Conservation (phyloP, 2,888 invertebrate species). For the Tridacna crocea region DNA sequence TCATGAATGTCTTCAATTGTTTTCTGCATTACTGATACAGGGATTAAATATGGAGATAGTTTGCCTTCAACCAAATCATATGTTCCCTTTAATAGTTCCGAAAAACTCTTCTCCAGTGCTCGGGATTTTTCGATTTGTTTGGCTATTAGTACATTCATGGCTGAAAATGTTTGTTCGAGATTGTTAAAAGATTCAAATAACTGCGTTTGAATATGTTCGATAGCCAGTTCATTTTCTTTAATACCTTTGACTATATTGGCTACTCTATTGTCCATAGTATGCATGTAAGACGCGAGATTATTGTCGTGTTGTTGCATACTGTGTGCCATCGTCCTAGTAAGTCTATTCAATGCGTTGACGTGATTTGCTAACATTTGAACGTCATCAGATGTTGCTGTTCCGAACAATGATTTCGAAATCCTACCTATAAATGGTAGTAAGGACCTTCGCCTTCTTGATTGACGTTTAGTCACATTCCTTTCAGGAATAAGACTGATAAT, state of each 20-base stretch:
- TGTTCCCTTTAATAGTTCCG: conserved; percentile 37
- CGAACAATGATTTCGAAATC: too few species aligned
- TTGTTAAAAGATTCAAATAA: conserved; percentile 35
- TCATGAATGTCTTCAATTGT: conserved; percentile 27
- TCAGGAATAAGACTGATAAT: too few species aligned
- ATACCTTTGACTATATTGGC: conserved; percentile 19
- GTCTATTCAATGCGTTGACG: too few species aligned
- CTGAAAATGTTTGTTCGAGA: conserved; percentile 19
- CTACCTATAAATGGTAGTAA: too few species aligned
- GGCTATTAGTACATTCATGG: conserved; percentile 20
- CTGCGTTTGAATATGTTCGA: conserved; percentile 26
- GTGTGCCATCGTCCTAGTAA: conserved; percentile 12
- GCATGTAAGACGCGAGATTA: conserved; percentile 26
- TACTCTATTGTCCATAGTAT: conserved; percentile 22
- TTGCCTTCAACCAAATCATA: conserved; percentile 46
- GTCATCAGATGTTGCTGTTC: too few species aligned
- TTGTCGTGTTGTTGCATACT: conserved; percentile 18
- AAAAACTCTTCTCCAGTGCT: conserved; percentile 15
- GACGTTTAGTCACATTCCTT: too few species aligned
- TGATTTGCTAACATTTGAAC: too few species aligned
- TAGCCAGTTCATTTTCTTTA: conserved; percentile 35
- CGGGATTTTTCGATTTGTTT: conserved; percentile 32
- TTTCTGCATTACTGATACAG: conserved; percentile 4
- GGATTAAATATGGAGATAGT: conserved; percentile 42
- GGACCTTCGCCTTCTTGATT: too few species aligned